Evolutionary conservation across 2,888 invertebrate species (phyloP).

Genomic region (Oithona nana): DNA sequence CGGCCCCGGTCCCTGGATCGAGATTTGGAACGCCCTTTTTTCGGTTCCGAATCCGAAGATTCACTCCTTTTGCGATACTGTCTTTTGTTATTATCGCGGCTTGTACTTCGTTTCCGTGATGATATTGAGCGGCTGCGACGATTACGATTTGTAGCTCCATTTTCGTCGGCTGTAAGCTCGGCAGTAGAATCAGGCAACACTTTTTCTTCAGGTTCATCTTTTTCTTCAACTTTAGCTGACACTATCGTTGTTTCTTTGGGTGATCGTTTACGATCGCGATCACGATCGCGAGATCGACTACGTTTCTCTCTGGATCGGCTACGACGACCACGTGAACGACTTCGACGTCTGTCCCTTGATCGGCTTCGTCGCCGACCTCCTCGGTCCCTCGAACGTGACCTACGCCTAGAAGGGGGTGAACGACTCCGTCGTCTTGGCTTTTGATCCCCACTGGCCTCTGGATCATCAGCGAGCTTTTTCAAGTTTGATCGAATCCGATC

Average conservation of each 20-base stretch:
- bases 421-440: background rate
- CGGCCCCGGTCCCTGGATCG: constrained; percentile 5
- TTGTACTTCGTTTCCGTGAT: background rate
- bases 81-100: constrained; percentile 23
- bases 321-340: constrained; percentile 11
- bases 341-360: constrained; percentile 16
- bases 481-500: background rate
- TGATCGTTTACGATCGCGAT: background rate
- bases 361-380: constrained; percentile 23
- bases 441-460: background rate
- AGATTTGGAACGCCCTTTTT: no score
- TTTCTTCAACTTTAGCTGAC: background rate
- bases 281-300: constrained; percentile 9
- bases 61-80: constrained; percentile 20
- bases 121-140: background rate
- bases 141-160: background rate
- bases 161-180: background rate
- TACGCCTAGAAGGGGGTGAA: constrained; percentile 19
- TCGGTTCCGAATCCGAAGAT: constrained; percentile 19
- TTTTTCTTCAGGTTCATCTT: background rate
- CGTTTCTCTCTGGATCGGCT: constrained; percentile 16
- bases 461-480: background rate
- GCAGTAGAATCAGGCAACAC: background rate
- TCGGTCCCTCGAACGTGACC: constrained; percentile 23
- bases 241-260: background rate